Base-by-base conservation (phyloP, 2,113 vertebrate species). In the Rhinopomastus cyanomelas region DNA sequence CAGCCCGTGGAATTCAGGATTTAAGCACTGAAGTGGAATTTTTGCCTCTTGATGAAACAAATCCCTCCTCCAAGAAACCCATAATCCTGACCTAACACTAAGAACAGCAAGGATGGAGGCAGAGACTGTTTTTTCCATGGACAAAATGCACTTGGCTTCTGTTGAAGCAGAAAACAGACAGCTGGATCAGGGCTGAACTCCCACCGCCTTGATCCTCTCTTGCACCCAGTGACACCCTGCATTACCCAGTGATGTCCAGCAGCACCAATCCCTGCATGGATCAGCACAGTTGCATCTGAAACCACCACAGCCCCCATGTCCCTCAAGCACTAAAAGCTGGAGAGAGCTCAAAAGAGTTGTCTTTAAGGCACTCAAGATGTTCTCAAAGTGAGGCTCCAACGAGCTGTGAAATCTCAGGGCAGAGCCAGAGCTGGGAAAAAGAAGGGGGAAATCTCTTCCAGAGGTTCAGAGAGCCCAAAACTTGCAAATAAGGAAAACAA, bases 371-470 rank as follows among this genome's bases (percentile, higher is more conserved):
- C 85, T 92, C 81, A 61, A 27, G 69, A 85, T 79, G 69, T 51
- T 30, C 92, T 73, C 82, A 36, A 66, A 95, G 61, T 2, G 14
- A 30, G 52, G n/a, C 61, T 81, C 27, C 57, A 92, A 94, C 0
- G 75, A 92, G 94, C 96, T 95, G 94, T 91, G 92, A 96, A 92
- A 95, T 27, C 61, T 87, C 69, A 42, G 75, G 57, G 36, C 39
- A 69, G 83, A 39, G 82, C 92, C 92, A 92, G 77, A 82, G n/a
- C 48, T 84, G 78, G 67, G 77, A 60, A 66, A 79, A 57, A 60
- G 34, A 30, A 62, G n/a, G 36, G 55, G 71, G 51, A 95, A 88
- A 88, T 91, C 83, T 87, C 52, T 91, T 87, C 81, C 85, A 87
- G 64, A 68, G 68, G 22, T 75, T 72, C 37, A 1, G 3, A 81